phyloP scores from a whole-genome alignment of 2,113 vertebrate genomes.

The Alectura lathami region DNA sequence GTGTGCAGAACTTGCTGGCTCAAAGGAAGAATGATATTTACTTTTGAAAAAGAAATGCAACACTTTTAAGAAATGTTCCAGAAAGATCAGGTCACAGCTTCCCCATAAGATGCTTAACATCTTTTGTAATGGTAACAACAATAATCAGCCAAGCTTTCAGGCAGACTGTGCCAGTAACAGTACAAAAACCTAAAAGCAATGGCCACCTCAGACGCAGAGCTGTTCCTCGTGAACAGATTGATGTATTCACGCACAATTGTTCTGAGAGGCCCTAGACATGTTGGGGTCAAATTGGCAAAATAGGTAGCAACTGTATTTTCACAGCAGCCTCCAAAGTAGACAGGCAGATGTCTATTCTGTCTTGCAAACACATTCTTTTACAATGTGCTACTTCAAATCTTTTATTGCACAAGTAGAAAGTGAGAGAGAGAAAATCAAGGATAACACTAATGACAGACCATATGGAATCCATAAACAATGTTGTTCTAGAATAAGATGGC shows the following conservation, averaged over 20 bases:
- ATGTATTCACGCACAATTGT: conserved; percentile 13
- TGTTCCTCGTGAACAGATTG: neutral
- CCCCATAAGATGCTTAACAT: conserved; percentile 30
- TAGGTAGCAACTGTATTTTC: conserved; percentile 45
- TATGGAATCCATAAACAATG: conserved; percentile 65
- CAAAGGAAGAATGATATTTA: conserved; percentile 54
- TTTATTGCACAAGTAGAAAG: conserved; percentile 49
- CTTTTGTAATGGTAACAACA: neutral
- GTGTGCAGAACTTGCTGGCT: neutral
- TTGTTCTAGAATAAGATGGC: conserved; percentile 41
- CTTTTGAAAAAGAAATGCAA: conserved; percentile 4
- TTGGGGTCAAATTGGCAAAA: conserved; percentile 51
- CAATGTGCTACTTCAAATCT: conserved; percentile 55
- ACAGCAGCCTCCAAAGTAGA: conserved; percentile 54
- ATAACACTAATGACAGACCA: conserved; percentile 29
- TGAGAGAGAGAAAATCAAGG: conserved; percentile 58
- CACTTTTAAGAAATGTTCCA: neutral
- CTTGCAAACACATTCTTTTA: conserved; percentile 67
- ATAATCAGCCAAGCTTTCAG: neutral
- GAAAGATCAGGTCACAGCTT: conserved; percentile 52
- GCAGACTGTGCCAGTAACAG: neutral
- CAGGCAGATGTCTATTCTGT: conserved; percentile 59
- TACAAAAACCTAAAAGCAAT: neutral
- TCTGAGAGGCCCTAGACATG: conserved; percentile 17
- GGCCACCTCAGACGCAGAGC: neutral